Conservation (phyloP, 2,888 invertebrate genomes). For the Cheilosia vernalis region DNA sequence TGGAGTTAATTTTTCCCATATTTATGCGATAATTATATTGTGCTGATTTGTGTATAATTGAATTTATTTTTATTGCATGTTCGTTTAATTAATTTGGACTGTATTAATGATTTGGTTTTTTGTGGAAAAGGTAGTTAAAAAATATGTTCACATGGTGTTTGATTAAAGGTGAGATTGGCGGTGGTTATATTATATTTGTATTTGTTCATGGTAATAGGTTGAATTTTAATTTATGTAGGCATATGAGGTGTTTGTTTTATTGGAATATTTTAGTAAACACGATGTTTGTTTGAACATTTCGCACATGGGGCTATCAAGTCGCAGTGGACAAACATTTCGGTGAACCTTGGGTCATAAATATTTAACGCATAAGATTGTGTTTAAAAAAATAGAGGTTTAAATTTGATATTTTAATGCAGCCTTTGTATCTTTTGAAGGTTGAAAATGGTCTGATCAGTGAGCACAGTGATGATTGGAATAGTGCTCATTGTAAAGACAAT, state of each 20-base stretch:
- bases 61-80: conserved; percentile 55
- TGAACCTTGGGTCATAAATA: too few species aligned
- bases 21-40: conserved; percentile 55
- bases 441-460: too few species aligned
- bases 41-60: conserved; percentile 44
- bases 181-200: neutral
- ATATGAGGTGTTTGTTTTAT: neutral
- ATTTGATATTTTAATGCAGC: too few species aligned
- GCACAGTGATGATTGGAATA: too few species aligned
- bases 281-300: neutral
- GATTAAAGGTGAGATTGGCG: neutral
- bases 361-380: too few species aligned
- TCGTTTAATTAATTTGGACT: conserved; percentile 49
- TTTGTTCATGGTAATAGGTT: conserved; percentile 40
- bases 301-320: too few species aligned
- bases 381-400: too few species aligned
- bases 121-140: neutral
- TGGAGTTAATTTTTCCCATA: conserved; percentile 33
- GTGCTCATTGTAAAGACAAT: too few species aligned
- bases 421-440: too few species aligned
- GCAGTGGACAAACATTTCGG: too few species aligned
- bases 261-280: conserved; percentile 7
- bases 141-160: conserved; percentile 27
- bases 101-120: conserved; percentile 16
- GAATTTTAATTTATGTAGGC: conserved; percentile 6